These are phyloP conservation scores for Agapetus fuscipes DNA, from an alignment of 2,888 invertebrate genomes.

Conservation along the genomic window DNA sequence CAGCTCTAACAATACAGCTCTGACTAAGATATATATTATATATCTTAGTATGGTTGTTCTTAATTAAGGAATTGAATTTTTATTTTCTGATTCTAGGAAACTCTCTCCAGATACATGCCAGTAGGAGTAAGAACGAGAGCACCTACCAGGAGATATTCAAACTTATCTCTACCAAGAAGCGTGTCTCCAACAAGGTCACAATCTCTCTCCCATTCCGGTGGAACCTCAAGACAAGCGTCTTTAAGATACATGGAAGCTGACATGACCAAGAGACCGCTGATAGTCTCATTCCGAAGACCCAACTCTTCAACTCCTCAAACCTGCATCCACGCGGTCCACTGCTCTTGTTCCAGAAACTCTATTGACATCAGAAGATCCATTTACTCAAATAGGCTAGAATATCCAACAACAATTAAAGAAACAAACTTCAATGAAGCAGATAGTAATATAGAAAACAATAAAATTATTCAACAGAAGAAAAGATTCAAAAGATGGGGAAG, in stretches of 20 bases:
- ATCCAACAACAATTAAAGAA: conserved; percentile 5
- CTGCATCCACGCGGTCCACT: conserved; percentile 19
- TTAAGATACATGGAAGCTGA: conserved; percentile 32
- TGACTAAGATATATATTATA: too few species aligned
- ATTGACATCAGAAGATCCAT: conserved; percentile 11
- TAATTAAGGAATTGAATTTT: too few species aligned
- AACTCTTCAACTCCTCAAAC: conserved; percentile 10
- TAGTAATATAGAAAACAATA: conserved; percentile 1
- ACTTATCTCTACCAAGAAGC: conserved; percentile 17
- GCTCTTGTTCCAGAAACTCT: conserved; percentile 10
- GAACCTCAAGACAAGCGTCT: conserved; percentile 26
- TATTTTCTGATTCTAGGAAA: conserved; percentile 13
- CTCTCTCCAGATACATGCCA: conserved; percentile 17
- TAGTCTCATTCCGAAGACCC: conserved; percentile 31
- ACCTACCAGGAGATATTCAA: conserved; percentile 17
- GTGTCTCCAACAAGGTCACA: conserved; percentile 20
- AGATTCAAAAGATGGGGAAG: conserved; percentile 15
- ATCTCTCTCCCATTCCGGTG: conserved; percentile 18
- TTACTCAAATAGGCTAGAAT: conserved; percentile 12
- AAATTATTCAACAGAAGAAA: conserved; percentile 5
- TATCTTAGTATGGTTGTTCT: too few species aligned
- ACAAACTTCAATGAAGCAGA: conserved; percentile 2
- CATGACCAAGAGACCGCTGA: conserved; percentile 32
- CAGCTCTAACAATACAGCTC: too few species aligned
- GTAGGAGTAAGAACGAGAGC: conserved; percentile 11